A percentile compares a stretch with the other conserved stretches of the same genome.
These are phyloP conservation scores for Philantomba maxwellii DNA, from an alignment of 2,113 vertebrate species.

Conservation along the genomic window DNA sequence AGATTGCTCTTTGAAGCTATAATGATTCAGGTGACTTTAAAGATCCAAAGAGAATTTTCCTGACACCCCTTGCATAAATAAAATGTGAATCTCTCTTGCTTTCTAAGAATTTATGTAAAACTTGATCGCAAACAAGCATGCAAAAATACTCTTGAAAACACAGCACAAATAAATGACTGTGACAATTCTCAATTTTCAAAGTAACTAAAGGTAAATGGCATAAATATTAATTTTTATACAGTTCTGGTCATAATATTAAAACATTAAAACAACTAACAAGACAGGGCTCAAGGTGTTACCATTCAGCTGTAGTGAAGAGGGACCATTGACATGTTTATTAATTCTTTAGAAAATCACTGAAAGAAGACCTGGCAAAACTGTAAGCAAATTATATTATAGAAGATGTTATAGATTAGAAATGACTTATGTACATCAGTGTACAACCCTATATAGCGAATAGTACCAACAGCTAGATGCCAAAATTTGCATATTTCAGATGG, in stretches of 20 bases:
- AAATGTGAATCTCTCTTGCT: conserved; percentile 45
- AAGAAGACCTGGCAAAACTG: neutral
- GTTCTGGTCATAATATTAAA: conserved; percentile 42
- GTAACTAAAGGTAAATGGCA: conserved; percentile 55
- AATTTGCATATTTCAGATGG: neutral
- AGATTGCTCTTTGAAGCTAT: conserved; percentile 12
- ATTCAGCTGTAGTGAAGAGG: neutral
- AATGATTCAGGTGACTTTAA: conserved; percentile 57
- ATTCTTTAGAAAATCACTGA: neutral
- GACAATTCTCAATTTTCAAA: conserved; percentile 59
- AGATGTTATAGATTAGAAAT: neutral
- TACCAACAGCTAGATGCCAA: neutral
- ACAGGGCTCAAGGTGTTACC: neutral
- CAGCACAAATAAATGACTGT: conserved; percentile 56
- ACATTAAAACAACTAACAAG: neutral
- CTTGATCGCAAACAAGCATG: conserved; percentile 61
- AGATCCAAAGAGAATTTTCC: conserved; percentile 56
- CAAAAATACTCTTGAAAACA: conserved; percentile 55
- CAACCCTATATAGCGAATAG: neutral
- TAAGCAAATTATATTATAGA: neutral
- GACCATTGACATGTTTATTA: neutral
- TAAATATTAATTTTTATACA: conserved; percentile 64
- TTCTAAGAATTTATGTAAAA: conserved; percentile 43
- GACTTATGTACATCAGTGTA: neutral
- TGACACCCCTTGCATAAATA: conserved; percentile 39